These are phyloP conservation scores for Seriola rivoliana DNA, from an alignment of 2,113 vertebrate species.

Conservation along the genomic window DNA sequence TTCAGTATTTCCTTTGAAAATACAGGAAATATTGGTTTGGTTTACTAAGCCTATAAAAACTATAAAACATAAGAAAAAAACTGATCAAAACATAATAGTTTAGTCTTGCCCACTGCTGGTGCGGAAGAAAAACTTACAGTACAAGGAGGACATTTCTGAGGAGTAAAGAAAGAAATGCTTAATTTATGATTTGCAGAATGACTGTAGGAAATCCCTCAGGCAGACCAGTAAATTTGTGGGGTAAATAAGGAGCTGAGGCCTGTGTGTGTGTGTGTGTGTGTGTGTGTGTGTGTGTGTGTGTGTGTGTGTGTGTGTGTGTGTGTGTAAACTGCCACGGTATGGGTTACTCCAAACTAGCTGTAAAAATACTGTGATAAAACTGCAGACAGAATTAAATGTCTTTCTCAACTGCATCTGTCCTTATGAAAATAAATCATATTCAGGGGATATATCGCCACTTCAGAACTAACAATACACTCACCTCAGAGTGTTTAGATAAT, in stretches of 20 bases:
- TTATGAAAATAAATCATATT: conserved; percentile 46
- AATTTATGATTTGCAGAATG: conserved; percentile 39
- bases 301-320: not conserved
- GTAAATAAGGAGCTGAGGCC: conserved; percentile 45
- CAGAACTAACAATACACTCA: not conserved
- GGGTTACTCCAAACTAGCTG: conserved; percentile 46
- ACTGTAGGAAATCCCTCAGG: conserved; percentile 39
- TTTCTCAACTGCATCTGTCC: conserved; percentile 21
- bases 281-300: conserved; percentile 6
- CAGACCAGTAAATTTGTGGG: conserved; percentile 34
- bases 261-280: conserved; percentile 17
- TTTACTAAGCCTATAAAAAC: conserved; percentile 63
- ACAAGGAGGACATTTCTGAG: conserved; percentile 9
- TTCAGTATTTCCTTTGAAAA: conserved; percentile 74
- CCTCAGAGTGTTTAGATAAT: conserved; percentile 33
- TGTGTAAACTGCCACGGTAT: conserved; percentile 33
- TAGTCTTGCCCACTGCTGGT: conserved; percentile 15
- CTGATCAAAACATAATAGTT: conserved; percentile 34
- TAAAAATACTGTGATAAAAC: conserved; percentile 26
- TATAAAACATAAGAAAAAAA: conserved; percentile 33
- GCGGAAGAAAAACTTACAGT: conserved; percentile 32
- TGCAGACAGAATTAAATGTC: conserved; percentile 24
- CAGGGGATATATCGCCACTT: conserved; percentile 14
- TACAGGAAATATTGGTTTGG: conserved; percentile 59
- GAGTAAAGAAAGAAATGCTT: conserved; percentile 33